These are phyloP conservation scores for Pseudomyrmex concolor DNA, from an alignment of 1,140 invertebrate species.

Conservation along the genomic window DNA sequence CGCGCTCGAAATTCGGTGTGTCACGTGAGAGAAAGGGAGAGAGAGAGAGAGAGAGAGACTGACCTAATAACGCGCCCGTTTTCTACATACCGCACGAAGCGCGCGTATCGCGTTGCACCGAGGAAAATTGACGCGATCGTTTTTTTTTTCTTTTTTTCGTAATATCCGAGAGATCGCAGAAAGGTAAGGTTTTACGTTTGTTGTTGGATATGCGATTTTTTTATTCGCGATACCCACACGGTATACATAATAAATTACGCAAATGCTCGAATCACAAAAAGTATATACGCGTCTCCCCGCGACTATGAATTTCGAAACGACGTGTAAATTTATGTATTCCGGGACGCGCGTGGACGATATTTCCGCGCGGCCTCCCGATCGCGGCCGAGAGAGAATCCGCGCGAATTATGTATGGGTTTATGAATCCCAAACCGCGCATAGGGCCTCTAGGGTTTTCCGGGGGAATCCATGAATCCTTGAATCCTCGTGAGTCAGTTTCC, in stretches of 20 bases:
- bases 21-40: no score
- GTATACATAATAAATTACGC: no score
- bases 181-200: no score
- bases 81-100: no score
- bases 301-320: conserved; percentile 13
- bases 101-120: no score
- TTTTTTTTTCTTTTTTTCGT: no score
- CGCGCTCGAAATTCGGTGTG: no score
- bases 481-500: conserved; percentile 30
- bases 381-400: not conserved
- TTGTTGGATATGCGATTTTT: no score
- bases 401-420: conserved; percentile 52
- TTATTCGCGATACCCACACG: no score
- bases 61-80: no score
- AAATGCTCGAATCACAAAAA: conserved; percentile 7
- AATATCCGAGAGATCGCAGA: no score
- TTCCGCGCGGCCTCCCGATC: not conserved
- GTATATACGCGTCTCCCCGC: conserved; percentile 11
- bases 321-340: conserved; percentile 42
- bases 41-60: no score
- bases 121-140: not conserved
- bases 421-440: conserved; percentile 37
- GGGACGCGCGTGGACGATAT: not conserved
- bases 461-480: conserved; percentile 54
- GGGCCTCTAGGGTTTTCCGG: conserved; percentile 19